Evolutionary conservation across 2,797 vertebrate species (phyloP).

Genomic region (Neostethus bicornis): DNA sequence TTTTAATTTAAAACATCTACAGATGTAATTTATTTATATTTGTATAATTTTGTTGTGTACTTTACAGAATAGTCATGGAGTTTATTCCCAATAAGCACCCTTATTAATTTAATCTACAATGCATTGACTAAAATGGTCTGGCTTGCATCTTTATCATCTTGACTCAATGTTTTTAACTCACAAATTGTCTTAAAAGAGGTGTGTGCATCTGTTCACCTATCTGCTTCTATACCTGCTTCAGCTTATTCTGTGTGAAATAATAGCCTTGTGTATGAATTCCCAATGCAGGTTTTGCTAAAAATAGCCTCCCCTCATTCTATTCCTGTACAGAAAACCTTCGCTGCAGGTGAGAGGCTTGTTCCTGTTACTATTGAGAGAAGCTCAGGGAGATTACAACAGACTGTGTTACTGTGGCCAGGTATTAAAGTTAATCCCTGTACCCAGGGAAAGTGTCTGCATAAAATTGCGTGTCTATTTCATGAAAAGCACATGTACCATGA

Average conservation of each 20-base stretch:
- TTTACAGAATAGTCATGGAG: not conserved
- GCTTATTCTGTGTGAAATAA: conserved; percentile 5
- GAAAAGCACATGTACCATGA: conserved; percentile 7
- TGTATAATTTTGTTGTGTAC: conserved; percentile 7
- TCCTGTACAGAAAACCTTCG: conserved; percentile 34
- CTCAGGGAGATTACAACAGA: conserved; percentile 57
- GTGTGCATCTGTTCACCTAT: conserved; percentile 7
- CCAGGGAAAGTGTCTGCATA: conserved; percentile 52
- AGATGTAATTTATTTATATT: not conserved
- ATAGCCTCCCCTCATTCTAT: conserved; percentile 42
- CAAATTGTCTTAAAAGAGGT: conserved; percentile 18
- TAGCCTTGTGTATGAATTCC: conserved; percentile 5
- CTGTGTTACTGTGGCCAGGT: conserved; percentile 52
- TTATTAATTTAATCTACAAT: conserved; percentile 45
- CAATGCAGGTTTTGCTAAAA: conserved; percentile 27
- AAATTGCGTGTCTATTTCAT: conserved; percentile 17
- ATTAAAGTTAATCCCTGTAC: conserved; percentile 63
- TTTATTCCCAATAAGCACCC: conserved; percentile 9
- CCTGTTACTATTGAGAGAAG: conserved; percentile 43
- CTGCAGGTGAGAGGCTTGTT: conserved; percentile 53
- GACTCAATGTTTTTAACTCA: conserved; percentile 31
- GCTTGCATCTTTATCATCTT: conserved; percentile 51
- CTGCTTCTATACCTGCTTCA: conserved; percentile 4
- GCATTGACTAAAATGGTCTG: conserved; percentile 38
- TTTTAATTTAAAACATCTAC: conserved; percentile 16